Base-by-base conservation (phyloP, 2,888 invertebrate genomes). In the Spodoptera exigua region DNA sequence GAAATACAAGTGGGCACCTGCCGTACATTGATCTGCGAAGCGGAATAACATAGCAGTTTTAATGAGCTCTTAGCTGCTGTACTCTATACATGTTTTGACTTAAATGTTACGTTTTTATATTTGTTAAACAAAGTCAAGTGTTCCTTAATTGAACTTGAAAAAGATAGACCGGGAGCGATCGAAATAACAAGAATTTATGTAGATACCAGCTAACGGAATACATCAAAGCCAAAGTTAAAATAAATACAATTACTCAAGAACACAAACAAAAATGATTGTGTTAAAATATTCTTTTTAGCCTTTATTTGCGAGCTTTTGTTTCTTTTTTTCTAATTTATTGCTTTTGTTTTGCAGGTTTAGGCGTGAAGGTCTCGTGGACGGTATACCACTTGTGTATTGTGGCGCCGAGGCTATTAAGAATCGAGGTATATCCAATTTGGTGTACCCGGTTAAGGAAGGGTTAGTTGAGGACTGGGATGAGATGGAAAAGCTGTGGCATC, bases 401-500 rank as follows among this genome's bases (percentile, higher is more conserved):
- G 96, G 96, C 0, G 92, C 95, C 46, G 95, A 96, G 70, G 96
- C 96, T 3, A 92, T 95, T 64, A 91, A 89, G 32, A 95, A 95
- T 5, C 79, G 89, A 14, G 93, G 93, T 0, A 43, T 89, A 1
- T 89, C 95, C 0, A 90, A 94, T 0, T 91, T 96, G 4, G 96
- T 96, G 79, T 97, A 97, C 92, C 97, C 97, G 0, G 96, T 98
- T 52, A 96, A 97, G 79, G 96, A 97, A 76, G 97, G 97, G 27
- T 95, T 96, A 66, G 96, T 97, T 46, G 96, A 96, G 74, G 96
- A 97, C 87, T 98, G 97, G 97, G 97, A 97, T 74, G 97, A 97
- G 80, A 97, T 98, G 96, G 98, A 98, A 89, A 98, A 97, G 88
- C 96, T 98, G 76, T 98, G 97, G 97, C 97, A 97, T 85, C 97